These are phyloP conservation scores for Nemapogon koenigi DNA, from an alignment of 2,888 invertebrate species.

Conservation along the genomic window DNA sequence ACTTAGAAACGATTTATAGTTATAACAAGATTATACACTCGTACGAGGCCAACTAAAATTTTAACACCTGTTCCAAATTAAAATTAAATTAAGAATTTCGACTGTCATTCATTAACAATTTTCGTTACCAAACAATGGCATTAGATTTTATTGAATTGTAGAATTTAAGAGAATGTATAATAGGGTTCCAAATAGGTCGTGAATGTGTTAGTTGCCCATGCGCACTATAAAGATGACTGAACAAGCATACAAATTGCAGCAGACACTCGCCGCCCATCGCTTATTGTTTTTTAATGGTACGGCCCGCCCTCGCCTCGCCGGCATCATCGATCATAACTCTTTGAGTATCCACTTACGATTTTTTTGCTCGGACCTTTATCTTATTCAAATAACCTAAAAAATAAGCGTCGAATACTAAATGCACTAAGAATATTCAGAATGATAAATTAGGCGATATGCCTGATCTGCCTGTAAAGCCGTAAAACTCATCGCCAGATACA, in stretches of 20 bases:
- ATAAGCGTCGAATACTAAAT: too few species aligned
- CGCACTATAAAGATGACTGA: constrained; percentile 40
- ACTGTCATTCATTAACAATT: constrained; percentile 25
- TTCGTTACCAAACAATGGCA: neutral
- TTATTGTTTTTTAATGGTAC: constrained; percentile 61
- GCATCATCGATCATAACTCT: constrained; percentile 44
- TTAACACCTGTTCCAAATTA: constrained; percentile 28
- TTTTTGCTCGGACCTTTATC: constrained; percentile 19
- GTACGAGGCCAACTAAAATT: neutral
- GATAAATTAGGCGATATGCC: too few species aligned
- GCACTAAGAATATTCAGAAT: too few species aligned
- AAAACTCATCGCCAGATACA: too few species aligned
- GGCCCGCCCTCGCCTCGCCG: constrained; percentile 42
- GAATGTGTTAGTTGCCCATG: neutral
- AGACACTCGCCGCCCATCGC: constrained; percentile 43
- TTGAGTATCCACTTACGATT: constrained; percentile 22
- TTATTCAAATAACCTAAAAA: constrained; percentile 41
- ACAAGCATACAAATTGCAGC: constrained; percentile 44
- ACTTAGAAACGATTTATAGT: too few species aligned
- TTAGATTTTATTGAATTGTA: neutral
- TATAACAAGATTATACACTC: too few species aligned
- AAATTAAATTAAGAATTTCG: constrained; percentile 42
- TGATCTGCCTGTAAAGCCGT: too few species aligned
- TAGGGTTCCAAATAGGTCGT: neutral
- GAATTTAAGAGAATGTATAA: constrained; percentile 3